Base-by-base conservation (phyloP, 2,113 vertebrate genomes). In the Gobiocypris rarus region DNA sequence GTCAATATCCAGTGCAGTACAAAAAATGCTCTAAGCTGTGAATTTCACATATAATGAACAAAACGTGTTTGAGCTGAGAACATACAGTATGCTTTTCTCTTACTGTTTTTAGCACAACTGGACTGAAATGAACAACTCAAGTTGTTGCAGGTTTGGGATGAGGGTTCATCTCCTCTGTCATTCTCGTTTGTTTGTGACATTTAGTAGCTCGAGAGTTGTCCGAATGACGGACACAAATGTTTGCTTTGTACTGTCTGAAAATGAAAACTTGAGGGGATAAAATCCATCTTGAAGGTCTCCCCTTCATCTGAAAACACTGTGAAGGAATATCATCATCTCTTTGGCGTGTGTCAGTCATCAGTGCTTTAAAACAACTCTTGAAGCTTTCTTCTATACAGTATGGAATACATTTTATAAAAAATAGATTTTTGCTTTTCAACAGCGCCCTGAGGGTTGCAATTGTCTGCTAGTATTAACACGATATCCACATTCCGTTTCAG, bases 401-500 rank as follows among this genome's bases (percentile, higher is more conserved):
- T 94, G 92, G 91, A 92, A 92, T 93, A 92, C 95, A 93, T 94
- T 95, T 96, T 95, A 96, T 97, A 97, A 97, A 98, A 98, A 97
- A 97, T 96, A 98, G 92, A 96, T 96, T 75, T 94, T 93, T 94
- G 94, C 92, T 95, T 94, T 96, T 88, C 89, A 91, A 93, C 91
- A 93, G 95, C 95, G 96, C 96, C 97, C 97, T 98, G 96, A 98
- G 97, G 95, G 96, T 96, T 95, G 94, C 78, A 89, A 86, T 92
- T 89, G 90, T 96, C 95, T 95, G 94, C 86, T 88, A 92, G 90
- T 89, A 90, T 85, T 95, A 93, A 91, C 93, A 93, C 93, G 89
- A 94, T 95, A 95, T 95, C 95, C 94, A 95, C 92, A 93, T 92
- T 92, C 94, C 5, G 89, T 90, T 89, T 88, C 92, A 90, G 90